Evolutionary conservation across 2,797 vertebrate species (phyloP), one percentile per base, ranked within the genome.

Genomic region (Clarias platycephalus): DNA sequence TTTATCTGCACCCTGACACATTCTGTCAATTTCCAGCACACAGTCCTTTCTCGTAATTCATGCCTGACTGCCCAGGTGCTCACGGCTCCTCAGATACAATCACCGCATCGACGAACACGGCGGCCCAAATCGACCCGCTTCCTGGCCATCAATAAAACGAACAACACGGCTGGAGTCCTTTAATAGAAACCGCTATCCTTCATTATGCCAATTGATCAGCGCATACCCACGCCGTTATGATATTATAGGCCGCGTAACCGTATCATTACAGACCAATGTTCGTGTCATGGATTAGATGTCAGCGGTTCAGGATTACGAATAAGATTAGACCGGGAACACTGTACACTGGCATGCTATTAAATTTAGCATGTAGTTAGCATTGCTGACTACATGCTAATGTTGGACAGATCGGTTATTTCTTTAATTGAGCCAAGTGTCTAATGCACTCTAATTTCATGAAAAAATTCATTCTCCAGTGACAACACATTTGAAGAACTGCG

Each of bases 11-110:
- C 82, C 89, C 82, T 53, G 86, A 85, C 87, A 88, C 84, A 62
- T 83, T 83, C 83, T 87, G 85, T 89, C 87, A 87, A 89, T 90
- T 88, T 87, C 81, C 82, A 78, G 77, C 86, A 58, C 78, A 83
- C 82, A 84, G 84, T 79, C 83, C 71, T 80, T 82, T 87, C 87
- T 86, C 49, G 60, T 81, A 76, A 64, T 82, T 82, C 80, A 87
- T 66, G 82, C 83, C 87, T 72, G 88, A 81, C 75, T 79, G 80
- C 74, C 37, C 71, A 68, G 81, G 74, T 84, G 86, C 85, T 84
- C 83, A 89, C 71, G 76, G 60, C 79, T 85, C 9, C 74, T 77
- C 81, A 86, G 85, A 89, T 88, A 85, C 83, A 87, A 87, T 89
- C 84, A 83, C 74, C 84, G 84, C 83, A 87, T 88, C 80, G 86